These are phyloP conservation scores for Onychomys arenicola DNA, from an alignment of 2,797 vertebrate genomes.

Conservation along the genomic window DNA sequence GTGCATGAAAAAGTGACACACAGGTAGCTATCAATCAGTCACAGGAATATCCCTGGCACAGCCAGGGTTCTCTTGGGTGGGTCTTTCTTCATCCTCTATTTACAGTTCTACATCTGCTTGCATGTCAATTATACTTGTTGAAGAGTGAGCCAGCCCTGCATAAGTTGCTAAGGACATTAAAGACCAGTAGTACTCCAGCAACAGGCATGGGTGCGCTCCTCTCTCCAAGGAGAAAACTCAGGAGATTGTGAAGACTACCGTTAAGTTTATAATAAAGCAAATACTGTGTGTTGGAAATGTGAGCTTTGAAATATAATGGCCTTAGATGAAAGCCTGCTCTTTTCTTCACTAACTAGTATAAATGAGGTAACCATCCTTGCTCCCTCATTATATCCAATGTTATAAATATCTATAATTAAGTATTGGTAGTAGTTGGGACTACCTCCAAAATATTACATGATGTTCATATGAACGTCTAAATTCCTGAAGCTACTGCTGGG, in stretches of 20 bases:
- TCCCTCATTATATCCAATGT: background rate
- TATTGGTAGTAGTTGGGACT: background rate
- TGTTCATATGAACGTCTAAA: background rate
- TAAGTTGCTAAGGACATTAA: background rate
- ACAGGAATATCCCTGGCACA: background rate
- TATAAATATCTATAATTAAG: background rate
- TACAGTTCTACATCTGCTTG: background rate
- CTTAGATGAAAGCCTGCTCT: background rate
- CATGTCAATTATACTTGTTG: background rate
- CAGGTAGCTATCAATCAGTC: background rate
- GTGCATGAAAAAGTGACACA: background rate
- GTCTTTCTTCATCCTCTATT: background rate
- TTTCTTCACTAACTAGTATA: background rate
- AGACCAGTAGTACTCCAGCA: background rate
- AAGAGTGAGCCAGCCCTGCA: background rate
- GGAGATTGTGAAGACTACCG: background rate
- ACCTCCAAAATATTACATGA: background rate
- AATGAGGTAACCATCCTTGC: background rate
- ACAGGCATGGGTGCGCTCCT: background rate
- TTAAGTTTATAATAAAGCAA: background rate
- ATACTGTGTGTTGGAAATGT: background rate
- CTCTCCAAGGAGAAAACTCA: background rate
- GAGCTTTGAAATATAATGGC: background rate
- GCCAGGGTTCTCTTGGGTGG: background rate
- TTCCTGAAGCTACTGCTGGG: background rate